These are phyloP conservation scores for Antennarius maculatus DNA, from an alignment of 2,797 vertebrate species.

Conservation along the genomic window DNA sequence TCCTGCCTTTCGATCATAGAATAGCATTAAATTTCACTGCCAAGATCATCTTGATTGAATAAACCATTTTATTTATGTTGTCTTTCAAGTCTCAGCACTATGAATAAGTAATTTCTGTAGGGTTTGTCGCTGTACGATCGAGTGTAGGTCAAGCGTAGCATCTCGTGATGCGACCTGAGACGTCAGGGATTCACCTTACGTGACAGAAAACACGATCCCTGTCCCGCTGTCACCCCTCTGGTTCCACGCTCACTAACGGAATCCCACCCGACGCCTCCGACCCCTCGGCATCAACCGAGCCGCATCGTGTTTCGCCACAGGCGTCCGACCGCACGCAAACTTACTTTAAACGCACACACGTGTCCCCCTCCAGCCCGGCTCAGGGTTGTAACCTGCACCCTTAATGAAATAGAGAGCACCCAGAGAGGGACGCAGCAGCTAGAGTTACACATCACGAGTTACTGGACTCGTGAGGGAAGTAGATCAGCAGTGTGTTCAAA, in stretches of 20 bases:
- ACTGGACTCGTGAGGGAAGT: constrained; percentile 29
- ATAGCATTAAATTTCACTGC: too few relatives aligned
- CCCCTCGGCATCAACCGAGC: constrained; percentile 13
- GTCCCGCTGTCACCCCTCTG: not conserved
- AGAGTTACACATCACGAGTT: constrained; percentile 64
- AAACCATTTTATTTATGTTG: not conserved
- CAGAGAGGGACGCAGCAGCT: constrained; percentile 34
- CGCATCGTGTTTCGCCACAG: constrained; percentile 39
- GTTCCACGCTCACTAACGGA: constrained; percentile 16
- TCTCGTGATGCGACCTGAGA: constrained; percentile 36
- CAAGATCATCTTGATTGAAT: too few relatives aligned
- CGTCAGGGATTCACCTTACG: constrained; percentile 44
- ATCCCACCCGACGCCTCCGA: constrained; percentile 29
- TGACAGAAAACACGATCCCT: constrained; percentile 31
- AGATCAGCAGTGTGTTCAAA: not conserved
- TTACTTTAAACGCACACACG: constrained; percentile 10
- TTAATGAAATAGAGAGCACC: constrained; percentile 69
- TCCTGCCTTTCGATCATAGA: too few relatives aligned
- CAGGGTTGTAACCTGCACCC: constrained; percentile 56
- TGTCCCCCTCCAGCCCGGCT: not conserved
- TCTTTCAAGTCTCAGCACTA: not conserved
- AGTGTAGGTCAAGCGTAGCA: constrained; percentile 29
- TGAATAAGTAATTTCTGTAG: not conserved
- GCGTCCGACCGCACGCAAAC: constrained; percentile 16
- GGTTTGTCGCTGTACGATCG: constrained; percentile 1